Evolutionary conservation across 1,140 invertebrate species (phyloP), one percentile per base, ranked within the genome.

Genomic region (Cepaea nemoralis): DNA sequence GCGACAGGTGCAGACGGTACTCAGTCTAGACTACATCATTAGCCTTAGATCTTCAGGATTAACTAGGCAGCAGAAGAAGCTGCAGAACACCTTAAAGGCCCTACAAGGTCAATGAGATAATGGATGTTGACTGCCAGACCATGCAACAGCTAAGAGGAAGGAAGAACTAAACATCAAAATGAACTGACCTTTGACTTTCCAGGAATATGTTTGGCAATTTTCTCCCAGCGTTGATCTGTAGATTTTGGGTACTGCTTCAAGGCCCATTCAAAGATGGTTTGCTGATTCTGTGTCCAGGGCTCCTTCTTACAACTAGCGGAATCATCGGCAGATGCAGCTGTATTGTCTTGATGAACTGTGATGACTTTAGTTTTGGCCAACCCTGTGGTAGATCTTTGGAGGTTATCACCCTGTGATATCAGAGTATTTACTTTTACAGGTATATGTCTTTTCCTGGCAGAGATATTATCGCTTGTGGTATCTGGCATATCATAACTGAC

Each of bases 171-270:
- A n/a, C n/a, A n/a, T n/a, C n/a, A n/a, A 45, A 45, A 45, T 55
- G 74, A 77, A 77, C 85, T 88, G 92, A 96, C 96, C 92, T 97
- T 98, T 50, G 95, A 95, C 93, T 98, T 98, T 24, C 94, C 95
- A 27, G 96, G 95, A 81, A 99, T 95, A 88, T 94, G 94, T 85
- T 94, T 94, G 0, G 97, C 94, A 84, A 99, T 97, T 92, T 95
- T 96, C 79, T 97, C 96, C 98, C 98, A 99, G 82, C 97, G 93
- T 92, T 98, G 96, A 16, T 91, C 89, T 27, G 94, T 94, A 5
- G 95, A 95, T 92, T 98, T 98, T 0, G 97, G 96, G 92, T 95
- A 95, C 86, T 96, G 95, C 39, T 94, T 93, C 8, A 99, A 93
- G 1, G 97, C 97, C 82, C 93, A 92, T 92, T 99, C 98, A 35